Conservation (phyloP, 2,888 invertebrate species). For the Liopterus haemorrhoidalis region DNA sequence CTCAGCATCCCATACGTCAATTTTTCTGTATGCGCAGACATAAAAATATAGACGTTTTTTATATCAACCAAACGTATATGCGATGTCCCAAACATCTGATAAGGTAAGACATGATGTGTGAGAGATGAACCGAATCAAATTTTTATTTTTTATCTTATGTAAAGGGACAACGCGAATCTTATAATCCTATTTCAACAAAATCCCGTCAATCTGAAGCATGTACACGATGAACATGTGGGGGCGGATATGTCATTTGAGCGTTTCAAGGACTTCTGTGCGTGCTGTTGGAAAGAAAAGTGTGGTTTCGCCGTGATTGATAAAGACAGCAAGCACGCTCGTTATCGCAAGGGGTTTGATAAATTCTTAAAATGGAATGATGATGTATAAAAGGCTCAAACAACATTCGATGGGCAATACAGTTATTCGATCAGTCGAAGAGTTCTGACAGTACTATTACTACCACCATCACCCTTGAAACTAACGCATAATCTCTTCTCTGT, state of each 20-base stretch:
- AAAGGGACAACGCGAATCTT: conserved; percentile 38
- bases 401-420: too few species aligned
- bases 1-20: conserved; percentile 34
- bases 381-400: too few species aligned
- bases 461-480: too few species aligned
- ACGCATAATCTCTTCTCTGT: too few species aligned
- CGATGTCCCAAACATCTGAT: conserved; percentile 38
- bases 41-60: conserved; percentile 17
- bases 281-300: conserved; percentile 16
- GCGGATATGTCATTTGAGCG: conserved; percentile 17
- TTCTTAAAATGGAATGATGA: too few species aligned
- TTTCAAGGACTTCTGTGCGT: conserved; percentile 17
- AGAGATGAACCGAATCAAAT: too few species aligned
- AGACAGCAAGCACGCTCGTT: conserved; percentile 29
- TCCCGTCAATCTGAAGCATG: conserved; percentile 35
- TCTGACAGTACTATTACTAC: too few species aligned
- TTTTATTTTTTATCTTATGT: too few species aligned
- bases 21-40: conserved; percentile 39
- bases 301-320: conserved; percentile 24
- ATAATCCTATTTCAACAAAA: conserved; percentile 37
- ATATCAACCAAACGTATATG: conserved; percentile 30
- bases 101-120: too few species aligned
- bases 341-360: conserved; percentile 16
- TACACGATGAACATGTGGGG: conserved; percentile 19
- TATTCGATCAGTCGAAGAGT: too few species aligned